These are phyloP conservation scores for Mionectes olivaceus DNA, from an alignment of 2,797 vertebrate species.

Conservation along the genomic window DNA sequence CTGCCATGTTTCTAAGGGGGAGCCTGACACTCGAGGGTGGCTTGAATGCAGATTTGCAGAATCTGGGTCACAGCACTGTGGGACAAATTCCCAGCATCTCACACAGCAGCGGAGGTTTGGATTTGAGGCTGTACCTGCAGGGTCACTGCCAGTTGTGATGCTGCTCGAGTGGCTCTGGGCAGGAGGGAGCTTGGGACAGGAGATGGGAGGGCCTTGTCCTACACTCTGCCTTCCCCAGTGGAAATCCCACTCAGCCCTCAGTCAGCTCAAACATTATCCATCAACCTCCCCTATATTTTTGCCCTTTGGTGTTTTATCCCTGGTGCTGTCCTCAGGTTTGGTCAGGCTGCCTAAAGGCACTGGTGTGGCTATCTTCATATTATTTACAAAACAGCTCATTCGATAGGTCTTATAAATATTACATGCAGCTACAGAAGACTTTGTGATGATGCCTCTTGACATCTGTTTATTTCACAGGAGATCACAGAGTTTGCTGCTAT, in stretches of 20 bases:
- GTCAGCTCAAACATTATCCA: background rate
- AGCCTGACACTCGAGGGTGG: background rate
- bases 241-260: background rate
- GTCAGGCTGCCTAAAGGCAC: background rate
- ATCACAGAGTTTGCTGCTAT: constrained; percentile 41
- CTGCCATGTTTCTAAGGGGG: background rate
- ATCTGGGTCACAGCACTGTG: background rate
- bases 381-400: constrained; percentile 47
- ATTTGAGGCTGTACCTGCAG: background rate
- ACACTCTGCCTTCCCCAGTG: fast-evolving
- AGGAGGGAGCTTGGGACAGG: background rate
- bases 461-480: constrained; percentile 42
- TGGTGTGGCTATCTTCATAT: background rate
- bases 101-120: background rate
- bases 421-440: background rate
- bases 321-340: background rate
- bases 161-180: background rate
- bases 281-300: background rate
- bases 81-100: background rate
- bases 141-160: background rate
- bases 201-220: background rate
- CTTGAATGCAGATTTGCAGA: background rate
- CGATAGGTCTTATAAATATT: constrained; percentile 39
- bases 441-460: constrained; percentile 15
- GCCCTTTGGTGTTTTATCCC: background rate